These are phyloP conservation scores for Microcebus jonahi DNA, from an alignment of 2,113 vertebrate species.

Conservation along the genomic window DNA sequence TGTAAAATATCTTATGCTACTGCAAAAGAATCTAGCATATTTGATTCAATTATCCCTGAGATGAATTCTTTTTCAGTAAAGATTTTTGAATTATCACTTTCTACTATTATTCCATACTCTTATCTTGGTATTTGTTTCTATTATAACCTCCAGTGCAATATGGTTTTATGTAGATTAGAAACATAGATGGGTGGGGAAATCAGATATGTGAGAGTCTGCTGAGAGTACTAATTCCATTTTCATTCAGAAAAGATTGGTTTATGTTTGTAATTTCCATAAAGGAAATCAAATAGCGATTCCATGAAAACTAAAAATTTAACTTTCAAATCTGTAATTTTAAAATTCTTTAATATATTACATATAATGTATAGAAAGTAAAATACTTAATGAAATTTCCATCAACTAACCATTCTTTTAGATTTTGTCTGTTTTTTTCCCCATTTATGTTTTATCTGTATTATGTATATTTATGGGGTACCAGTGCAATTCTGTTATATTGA, in stretches of 20 bases:
- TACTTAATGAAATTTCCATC: neutral
- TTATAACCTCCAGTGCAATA: neutral
- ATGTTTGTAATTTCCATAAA: neutral
- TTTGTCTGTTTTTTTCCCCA: too few species aligned
- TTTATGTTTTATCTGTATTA: too few species aligned
- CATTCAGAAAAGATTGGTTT: neutral
- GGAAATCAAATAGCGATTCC: neutral
- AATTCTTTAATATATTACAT: constrained; percentile 24
- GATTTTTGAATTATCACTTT: constrained; percentile 1
- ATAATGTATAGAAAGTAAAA: constrained; percentile 17
- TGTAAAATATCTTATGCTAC: neutral
- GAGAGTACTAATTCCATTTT: neutral
- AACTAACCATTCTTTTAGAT: neutral
- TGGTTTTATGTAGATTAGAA: neutral
- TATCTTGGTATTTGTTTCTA: neutral
- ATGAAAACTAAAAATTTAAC: constrained; percentile 40
- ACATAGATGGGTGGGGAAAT: neutral
- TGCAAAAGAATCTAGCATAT: neutral
- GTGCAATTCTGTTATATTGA: too few species aligned
- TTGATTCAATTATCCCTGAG: neutral
- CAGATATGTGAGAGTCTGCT: neutral
- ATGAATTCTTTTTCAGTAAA: constrained; percentile 14
- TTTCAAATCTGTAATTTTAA: constrained; percentile 15
- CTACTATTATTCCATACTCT: neutral
- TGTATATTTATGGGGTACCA: too few species aligned